Evolutionary conservation across 2,888 invertebrate genomes (phyloP).

Genomic region (Ellobium chinense): DNA sequence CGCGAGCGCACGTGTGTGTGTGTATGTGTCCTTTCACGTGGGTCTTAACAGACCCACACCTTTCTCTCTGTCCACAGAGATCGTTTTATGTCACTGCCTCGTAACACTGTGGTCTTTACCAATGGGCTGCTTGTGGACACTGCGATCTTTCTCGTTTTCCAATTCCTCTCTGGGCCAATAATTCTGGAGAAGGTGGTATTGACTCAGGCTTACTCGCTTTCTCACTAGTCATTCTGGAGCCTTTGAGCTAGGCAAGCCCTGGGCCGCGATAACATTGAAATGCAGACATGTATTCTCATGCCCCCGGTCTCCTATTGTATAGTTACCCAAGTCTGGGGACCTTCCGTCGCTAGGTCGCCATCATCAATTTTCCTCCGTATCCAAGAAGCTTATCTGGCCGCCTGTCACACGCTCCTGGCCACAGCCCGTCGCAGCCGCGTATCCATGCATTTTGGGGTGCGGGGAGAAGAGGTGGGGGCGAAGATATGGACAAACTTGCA

Average conservation of each 20-base stretch:
- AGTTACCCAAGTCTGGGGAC: slow-evolving; percentile 4
- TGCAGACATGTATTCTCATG: slow-evolving; percentile 5
- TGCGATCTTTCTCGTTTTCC: slow-evolving; percentile 14
- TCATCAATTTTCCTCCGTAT: slow-evolving; percentile 28
- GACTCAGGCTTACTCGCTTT: slow-evolving; percentile 1
- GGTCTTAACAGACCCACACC: too few relatives aligned
- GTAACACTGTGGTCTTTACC: neutral
- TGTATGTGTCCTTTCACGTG: too few relatives aligned
- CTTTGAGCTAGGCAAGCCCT: slow-evolving; percentile 5
- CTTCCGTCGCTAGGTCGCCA: slow-evolving; percentile 14
- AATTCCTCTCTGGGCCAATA: neutral
- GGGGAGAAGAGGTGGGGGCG: too few relatives aligned
- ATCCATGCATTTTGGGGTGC: neutral
- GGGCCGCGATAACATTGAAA: slow-evolving; percentile 21
- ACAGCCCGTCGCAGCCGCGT: neutral
- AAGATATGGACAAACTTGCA: too few relatives aligned
- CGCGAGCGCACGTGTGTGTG: neutral
- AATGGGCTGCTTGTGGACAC: neutral
- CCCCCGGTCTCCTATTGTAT: slow-evolving; percentile 2
- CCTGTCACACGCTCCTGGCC: slow-evolving; percentile 5
- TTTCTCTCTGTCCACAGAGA: too few relatives aligned
- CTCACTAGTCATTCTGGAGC: slow-evolving; percentile 14
- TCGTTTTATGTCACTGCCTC: neutral
- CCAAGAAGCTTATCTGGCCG: slow-evolving; percentile 37
- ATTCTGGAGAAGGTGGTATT: slow-evolving; percentile 2